Conservation (phyloP, 2,888 invertebrate genomes). For the Catocala fraxini region DNA sequence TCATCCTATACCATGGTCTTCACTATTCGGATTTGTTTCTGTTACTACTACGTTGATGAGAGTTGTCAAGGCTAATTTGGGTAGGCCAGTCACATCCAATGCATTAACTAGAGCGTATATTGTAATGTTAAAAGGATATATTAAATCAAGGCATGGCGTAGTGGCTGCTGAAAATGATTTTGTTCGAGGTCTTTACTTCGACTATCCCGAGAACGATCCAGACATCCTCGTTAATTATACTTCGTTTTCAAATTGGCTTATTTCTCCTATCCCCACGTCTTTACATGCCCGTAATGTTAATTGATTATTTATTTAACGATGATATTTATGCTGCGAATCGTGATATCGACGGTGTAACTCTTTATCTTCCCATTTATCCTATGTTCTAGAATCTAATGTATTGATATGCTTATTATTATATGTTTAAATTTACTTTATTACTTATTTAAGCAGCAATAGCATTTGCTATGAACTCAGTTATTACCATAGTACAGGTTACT, state of each 20-base stretch:
- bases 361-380: neutral
- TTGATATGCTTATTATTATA: no score
- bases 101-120: neutral
- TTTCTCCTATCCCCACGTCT: neutral
- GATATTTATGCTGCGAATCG: neutral
- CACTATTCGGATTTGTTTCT: neutral
- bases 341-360: neutral
- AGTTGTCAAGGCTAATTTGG: neutral
- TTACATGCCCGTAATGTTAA: neutral
- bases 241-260: neutral
- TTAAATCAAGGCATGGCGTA: neutral
- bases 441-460: no score
- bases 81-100: neutral
- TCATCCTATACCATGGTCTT: neutral
- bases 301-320: neutral
- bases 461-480: conserved; percentile 15
- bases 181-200: neutral
- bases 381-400: no score
- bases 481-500: conserved; percentile 5
- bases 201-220: neutral
- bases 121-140: neutral
- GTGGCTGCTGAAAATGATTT: neutral
- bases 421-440: no score
- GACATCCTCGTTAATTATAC: neutral
- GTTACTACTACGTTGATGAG: neutral